Evolutionary conservation across 2,113 vertebrate species (phyloP), one percentile per base, ranked within the genome.

Genomic region (Chamaea fasciata): DNA sequence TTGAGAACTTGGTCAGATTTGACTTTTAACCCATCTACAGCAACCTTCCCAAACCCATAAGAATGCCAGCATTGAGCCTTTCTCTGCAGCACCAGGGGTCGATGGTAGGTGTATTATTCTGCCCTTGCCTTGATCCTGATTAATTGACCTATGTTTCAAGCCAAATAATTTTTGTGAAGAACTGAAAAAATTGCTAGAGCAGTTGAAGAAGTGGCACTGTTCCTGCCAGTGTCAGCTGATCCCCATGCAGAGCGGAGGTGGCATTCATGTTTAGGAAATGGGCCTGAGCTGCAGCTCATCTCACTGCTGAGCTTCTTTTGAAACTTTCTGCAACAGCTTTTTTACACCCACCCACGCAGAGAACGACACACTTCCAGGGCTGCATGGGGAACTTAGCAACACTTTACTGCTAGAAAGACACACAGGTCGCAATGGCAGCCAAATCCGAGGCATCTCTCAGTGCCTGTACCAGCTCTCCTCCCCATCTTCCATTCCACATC

Each of bases 281-380:
- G 89, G 62, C 65, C 91, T 10, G 44, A 82, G 69, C 56, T 87
- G 50, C 53, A 82, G 87, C 77, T 94, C 81, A 71, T 87, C 94
- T 78, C 59, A 6, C 55, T 50, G 84, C 93, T 82, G 19, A 63
- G 89, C 57, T 77, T 56, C 82, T 74, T 74, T 33, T 67, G 75
- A 94, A 95, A 97, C 71, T 93, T 95, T 94, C 85, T 57, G 79
- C 94, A 92, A 50, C 77, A 85, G 53, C 57, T 85, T 76, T 93
- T 92, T 87, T 86, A 90, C 77, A 89, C 81, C 50, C 24, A 1
- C 95, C 78, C 81, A 94, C 78, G 1, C 33, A 35, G 44, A 30
- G 84, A 65, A 95, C 59, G 89, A 91, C 91, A 90, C 12, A 52
- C 50, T 91, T 50, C 55, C 67, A n/a, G 71, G 64, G 85, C 76